A percentile compares a stretch with the other conserved stretches of the same genome.
phyloP scores from a whole-genome alignment of 2,797 vertebrate species.

The Garrulus glandarius region DNA sequence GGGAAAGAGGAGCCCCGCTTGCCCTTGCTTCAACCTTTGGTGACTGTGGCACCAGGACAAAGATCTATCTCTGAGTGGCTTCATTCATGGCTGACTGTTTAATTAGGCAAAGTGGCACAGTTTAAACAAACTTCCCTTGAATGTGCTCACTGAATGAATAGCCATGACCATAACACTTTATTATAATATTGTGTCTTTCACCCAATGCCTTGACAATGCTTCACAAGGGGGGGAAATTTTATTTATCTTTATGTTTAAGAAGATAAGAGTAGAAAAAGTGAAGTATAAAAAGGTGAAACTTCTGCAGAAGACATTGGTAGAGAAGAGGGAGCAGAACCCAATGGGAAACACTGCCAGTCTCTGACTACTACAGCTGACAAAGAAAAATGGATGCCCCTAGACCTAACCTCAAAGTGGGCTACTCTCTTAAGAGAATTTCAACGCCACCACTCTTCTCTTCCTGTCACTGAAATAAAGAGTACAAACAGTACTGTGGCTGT shows the following conservation, averaged over 20 bases:
- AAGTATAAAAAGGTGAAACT: background rate
- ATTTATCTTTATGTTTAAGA: background rate
- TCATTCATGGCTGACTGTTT: background rate
- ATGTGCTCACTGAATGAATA: background rate
- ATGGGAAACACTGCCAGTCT: background rate
- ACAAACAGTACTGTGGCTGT: background rate
- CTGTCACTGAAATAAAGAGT: background rate
- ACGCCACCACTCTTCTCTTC: rapidly evolving
- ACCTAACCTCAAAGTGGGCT: background rate
- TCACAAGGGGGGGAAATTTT: background rate
- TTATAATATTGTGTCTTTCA: background rate
- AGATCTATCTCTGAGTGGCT: slow-evolving; percentile 1
- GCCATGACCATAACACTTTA: background rate
- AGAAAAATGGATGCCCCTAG: background rate
- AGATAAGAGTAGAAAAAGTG: background rate
- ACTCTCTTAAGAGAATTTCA: background rate
- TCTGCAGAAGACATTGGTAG: background rate
- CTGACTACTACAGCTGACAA: background rate
- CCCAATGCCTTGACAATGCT: background rate
- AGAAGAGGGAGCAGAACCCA: background rate
- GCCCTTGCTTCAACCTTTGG: background rate
- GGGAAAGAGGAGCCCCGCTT: background rate
- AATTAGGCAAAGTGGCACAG: background rate
- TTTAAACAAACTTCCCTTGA: slow-evolving; percentile 3
- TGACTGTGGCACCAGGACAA: background rate